A percentile compares a stretch with the other conserved stretches of the same genome.
phyloP scores from a whole-genome alignment of 2,113 vertebrate genomes.

The Campylorhamphus procurvoides region DNA sequence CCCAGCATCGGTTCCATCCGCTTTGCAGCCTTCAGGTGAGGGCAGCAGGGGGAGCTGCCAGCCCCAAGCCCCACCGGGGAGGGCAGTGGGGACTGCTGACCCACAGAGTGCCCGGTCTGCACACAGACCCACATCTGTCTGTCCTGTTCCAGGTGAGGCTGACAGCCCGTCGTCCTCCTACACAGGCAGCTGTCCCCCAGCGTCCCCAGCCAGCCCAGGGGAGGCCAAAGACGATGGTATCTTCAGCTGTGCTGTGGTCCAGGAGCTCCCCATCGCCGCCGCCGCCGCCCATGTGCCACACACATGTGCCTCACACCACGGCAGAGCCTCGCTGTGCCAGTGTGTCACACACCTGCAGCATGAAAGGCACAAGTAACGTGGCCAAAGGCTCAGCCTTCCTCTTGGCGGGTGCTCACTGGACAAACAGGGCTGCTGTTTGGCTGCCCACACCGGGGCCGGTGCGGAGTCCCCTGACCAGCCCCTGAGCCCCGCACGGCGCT shows the following conservation, averaged over 20 bases:
- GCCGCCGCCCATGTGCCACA: not conserved
- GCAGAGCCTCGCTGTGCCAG: not conserved
- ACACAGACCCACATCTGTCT: not conserved
- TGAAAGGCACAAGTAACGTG: slow-evolving; percentile 43
- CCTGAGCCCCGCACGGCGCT: not conserved
- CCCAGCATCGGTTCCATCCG: fast-evolving
- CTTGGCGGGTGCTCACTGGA: fast-evolving
- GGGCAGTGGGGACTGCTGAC: not conserved
- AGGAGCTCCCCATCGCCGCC: not conserved
- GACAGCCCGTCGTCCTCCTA: not conserved
- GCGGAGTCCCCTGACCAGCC: not conserved
- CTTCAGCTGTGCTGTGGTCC: not conserved
- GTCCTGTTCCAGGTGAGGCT: slow-evolving; percentile 48
- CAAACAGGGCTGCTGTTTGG: not conserved
- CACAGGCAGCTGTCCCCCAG: not conserved
- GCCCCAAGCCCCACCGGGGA: fast-evolving
- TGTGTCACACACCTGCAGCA: not conserved
- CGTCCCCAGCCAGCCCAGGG: slow-evolving; percentile 19
- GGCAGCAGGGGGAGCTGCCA: not conserved
- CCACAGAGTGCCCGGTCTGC: not conserved
- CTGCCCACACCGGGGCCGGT: no score
- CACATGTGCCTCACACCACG: fast-evolving
- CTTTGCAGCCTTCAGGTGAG: not conserved
- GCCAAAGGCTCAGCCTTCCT: not conserved
- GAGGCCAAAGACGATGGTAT: not conserved